Evolutionary conservation across 2,888 invertebrate species (phyloP), one percentile per base, ranked within the genome.

Genomic region (Sphaeridia pumilis): DNA sequence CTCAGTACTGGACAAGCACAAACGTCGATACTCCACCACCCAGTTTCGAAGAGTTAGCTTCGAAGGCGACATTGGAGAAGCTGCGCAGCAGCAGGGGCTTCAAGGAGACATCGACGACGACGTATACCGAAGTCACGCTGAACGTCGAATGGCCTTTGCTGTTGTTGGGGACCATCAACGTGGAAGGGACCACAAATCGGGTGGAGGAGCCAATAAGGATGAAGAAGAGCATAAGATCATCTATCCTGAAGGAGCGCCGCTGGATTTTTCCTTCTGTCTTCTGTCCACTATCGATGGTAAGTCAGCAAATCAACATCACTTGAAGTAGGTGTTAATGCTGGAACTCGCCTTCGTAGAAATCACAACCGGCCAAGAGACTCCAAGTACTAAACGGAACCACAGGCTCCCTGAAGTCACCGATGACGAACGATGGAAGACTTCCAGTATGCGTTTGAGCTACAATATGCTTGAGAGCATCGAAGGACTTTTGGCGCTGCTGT

Each of bases 201-300:
- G 12, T 17, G 38, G 10, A 5, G 20, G 12, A 14, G 20, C 5
- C 38, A 41, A 26, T 7, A 31, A 25, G 21, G 20, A 7, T 10
- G 46, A 7, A 3, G 28, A 10, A 7, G 38, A 48, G 21, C 45
- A 52, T 17, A 42, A 52, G n/a, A 59, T 57, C 28, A 50, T 63
- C 22, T 63, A 53, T 28, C 57, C 57, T 3, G 46, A 53, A 7
- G 61, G 59, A 7, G 58, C 65, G 10, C 65, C 65, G 1, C 49
- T 65, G 4, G 65, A 65, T 45, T 63, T 50, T 42, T 65, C 65
- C 2, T 65, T 59, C 26, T 58, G 59, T 34, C 60, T 63, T 55
- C 56, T 65, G 4, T 62, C 59, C 49, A 59, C 47, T 50, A 55
- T 59, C 22, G 61, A 65, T 17, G 58, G 58, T 58, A 47, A 38